Percentiles rank a stretch among this genome's conserved stretches.
These are phyloP conservation scores for Holcopasites calliopsidis DNA, from an alignment of 1,140 invertebrate species.

Conservation along the genomic window DNA sequence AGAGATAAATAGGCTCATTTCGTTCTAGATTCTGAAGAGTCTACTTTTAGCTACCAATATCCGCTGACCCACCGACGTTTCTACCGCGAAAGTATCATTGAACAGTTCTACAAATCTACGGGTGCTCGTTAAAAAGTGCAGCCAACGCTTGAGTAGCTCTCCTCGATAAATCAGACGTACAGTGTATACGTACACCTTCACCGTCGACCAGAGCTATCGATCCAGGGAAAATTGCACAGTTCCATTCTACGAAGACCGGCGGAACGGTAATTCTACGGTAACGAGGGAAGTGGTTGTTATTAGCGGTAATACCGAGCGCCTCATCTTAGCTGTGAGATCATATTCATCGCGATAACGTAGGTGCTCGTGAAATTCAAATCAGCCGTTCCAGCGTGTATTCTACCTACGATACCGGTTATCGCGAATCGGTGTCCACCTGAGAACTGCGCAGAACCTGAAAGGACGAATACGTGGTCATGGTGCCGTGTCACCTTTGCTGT, in stretches of 20 bases:
- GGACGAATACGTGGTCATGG: background rate
- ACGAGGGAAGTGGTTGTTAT: slow-evolving; percentile 29
- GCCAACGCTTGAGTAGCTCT: too few relatives aligned
- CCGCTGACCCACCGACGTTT: too few relatives aligned
- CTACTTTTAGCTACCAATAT: too few relatives aligned
- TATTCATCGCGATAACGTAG: slow-evolving; percentile 32
- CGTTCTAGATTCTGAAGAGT: too few relatives aligned
- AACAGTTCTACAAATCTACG: too few relatives aligned
- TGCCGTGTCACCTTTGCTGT: slow-evolving; percentile 9
- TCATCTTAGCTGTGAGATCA: slow-evolving; percentile 6
- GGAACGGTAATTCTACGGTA: slow-evolving; percentile 17
- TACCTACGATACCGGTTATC: slow-evolving; percentile 7
- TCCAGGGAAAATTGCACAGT: slow-evolving; percentile 3
- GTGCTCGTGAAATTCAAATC: slow-evolving; percentile 39
- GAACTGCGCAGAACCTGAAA: background rate
- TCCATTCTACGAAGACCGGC: background rate
- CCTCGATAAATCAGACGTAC: background rate
- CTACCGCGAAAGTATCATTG: too few relatives aligned
- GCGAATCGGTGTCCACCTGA: slow-evolving; percentile 12
- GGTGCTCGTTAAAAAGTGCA: too few relatives aligned
- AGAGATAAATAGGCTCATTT: too few relatives aligned
- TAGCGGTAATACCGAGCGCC: slow-evolving; percentile 1
- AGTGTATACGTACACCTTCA: background rate
- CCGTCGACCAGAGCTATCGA: background rate
- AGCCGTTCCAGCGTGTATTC: slow-evolving; percentile 1